phyloP scores from a whole-genome alignment of 2,888 invertebrate species.

The Pollenia labialis region DNA sequence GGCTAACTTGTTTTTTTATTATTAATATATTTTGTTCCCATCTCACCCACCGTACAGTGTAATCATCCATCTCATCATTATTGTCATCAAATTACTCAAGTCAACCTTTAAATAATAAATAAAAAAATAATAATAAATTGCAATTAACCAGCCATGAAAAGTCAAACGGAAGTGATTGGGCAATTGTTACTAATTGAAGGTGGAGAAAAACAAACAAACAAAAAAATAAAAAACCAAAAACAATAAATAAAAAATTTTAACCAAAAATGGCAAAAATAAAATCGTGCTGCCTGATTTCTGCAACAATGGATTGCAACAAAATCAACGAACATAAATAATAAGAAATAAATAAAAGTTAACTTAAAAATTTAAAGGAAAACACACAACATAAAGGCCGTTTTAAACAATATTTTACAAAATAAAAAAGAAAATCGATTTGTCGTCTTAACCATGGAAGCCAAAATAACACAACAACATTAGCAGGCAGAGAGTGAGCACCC shows the following conservation, averaged over 20 bases:
- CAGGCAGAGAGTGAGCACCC: conserved; percentile 1
- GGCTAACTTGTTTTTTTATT: too few species aligned
- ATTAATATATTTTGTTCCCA: too few species aligned
- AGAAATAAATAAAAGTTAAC: conserved; percentile 73
- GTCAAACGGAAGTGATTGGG: conserved; percentile 79
- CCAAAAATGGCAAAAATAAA: conserved; percentile 5
- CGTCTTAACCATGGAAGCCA: conserved; percentile 27
- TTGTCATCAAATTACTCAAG: conserved; percentile 31
- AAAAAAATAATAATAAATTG: conserved; percentile 42
- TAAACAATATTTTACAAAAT: conserved; percentile 34
- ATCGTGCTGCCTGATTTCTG: neutral
- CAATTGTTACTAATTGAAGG: conserved; percentile 72
- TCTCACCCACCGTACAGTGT: neutral
- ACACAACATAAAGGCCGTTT: conserved; percentile 8
- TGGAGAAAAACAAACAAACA: conserved; percentile 71
- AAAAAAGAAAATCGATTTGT: conserved; percentile 62
- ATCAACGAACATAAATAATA: conserved; percentile 77
- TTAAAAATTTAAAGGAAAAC: conserved; percentile 14
- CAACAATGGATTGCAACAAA: conserved; percentile 46
- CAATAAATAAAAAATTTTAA: conserved; percentile 50
- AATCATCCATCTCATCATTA: conserved; percentile 24
- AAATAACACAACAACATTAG: neutral
- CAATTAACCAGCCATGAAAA: conserved; percentile 48
- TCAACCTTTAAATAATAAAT: conserved; percentile 54
- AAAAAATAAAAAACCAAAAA: conserved; percentile 71